Evolutionary conservation across 2,888 invertebrate genomes (phyloP).

Genomic region (Clivina fossor): DNA sequence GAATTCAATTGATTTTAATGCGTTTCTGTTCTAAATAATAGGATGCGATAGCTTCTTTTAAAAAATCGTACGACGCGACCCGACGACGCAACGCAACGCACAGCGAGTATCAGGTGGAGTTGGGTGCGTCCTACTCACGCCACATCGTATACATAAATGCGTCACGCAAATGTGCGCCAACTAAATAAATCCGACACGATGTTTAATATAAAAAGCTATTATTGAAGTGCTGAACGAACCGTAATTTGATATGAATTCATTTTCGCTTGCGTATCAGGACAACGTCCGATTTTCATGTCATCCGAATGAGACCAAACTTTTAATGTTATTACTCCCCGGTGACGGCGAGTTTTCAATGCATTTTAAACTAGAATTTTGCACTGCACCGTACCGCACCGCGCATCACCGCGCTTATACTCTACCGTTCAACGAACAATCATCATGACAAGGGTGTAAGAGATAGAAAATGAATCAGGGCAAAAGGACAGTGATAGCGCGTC

Average conservation of each 20-base stretch:
- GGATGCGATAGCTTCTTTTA: background rate
- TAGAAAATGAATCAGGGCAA: background rate
- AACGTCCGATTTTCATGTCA: slow-evolving; percentile 23
- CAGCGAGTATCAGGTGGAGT: too few relatives aligned
- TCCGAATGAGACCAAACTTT: slow-evolving; percentile 26
- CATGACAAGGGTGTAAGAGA: background rate
- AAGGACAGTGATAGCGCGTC: background rate
- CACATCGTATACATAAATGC: slow-evolving; percentile 7
- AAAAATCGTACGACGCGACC: slow-evolving; percentile 2
- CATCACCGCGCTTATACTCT: too few relatives aligned
- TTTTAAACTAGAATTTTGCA: slow-evolving; percentile 26
- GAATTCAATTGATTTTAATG: too few relatives aligned
- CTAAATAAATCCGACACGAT: slow-evolving; percentile 17
- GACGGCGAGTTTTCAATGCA: slow-evolving; percentile 23
- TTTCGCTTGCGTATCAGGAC: slow-evolving; percentile 15
- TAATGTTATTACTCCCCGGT: slow-evolving; percentile 26
- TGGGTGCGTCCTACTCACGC: background rate
- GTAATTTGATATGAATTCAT: slow-evolving; percentile 30
- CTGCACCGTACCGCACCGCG: slow-evolving; percentile 1
- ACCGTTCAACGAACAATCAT: background rate
- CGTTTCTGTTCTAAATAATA: too few relatives aligned
- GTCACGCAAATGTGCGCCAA: slow-evolving; percentile 10
- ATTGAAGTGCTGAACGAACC: slow-evolving; percentile 21
- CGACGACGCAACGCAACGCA: background rate
- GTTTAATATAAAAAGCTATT: slow-evolving; percentile 24